Evolutionary conservation across 1,140 invertebrate genomes (phyloP).

Genomic region (Drosophila sp.): DNA sequence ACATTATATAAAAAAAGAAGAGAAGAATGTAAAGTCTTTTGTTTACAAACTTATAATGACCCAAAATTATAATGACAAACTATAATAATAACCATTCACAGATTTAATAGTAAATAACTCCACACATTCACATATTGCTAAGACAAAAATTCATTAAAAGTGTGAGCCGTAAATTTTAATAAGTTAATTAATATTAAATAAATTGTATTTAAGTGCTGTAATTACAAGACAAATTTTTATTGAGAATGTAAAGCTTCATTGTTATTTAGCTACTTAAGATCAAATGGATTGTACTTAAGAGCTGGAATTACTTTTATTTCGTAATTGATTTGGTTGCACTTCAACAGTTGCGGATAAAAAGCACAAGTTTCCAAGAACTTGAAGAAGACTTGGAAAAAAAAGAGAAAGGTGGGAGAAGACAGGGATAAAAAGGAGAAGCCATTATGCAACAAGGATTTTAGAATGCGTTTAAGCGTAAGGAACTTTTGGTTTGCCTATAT

Average conservation of each 20-base stretch:
- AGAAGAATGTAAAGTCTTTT: too few relatives aligned
- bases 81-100: too few relatives aligned
- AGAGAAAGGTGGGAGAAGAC: not conserved
- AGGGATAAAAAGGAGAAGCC: not conserved
- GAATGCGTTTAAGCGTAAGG: conserved; percentile 30
- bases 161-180: too few relatives aligned
- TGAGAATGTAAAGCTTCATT: not conserved
- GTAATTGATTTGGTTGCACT: conserved; percentile 27
- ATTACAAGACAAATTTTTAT: too few relatives aligned
- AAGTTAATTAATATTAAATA: too few relatives aligned
- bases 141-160: too few relatives aligned
- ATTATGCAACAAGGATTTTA: conserved; percentile 18
- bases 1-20: too few relatives aligned
- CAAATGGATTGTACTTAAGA: not conserved
- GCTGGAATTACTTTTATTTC: conserved; percentile 1
- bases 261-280: not conserved
- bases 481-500: not conserved
- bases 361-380: not conserved
- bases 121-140: too few relatives aligned
- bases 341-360: not conserved
- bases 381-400: not conserved
- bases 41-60: too few relatives aligned
- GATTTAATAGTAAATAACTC: too few relatives aligned
- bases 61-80: too few relatives aligned
- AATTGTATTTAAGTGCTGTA: too few relatives aligned